A percentile compares a stretch with the other conserved stretches of the same genome.
These are phyloP conservation scores for Melanostoma mellinum DNA, from an alignment of 2,888 invertebrate genomes.

Conservation along the genomic window DNA sequence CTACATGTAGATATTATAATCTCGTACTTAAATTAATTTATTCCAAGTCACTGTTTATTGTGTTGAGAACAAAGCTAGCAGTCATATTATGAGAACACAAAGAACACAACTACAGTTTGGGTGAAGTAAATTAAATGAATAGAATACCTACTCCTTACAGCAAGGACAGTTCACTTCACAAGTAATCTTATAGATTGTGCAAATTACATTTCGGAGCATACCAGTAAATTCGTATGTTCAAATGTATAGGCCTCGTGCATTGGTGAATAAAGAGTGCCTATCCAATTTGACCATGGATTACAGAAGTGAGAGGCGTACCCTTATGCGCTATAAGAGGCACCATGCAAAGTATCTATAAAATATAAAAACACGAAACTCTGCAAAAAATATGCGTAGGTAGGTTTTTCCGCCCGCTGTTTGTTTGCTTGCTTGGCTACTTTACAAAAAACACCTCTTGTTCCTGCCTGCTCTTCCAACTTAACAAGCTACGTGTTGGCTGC, in stretches of 20 bases:
- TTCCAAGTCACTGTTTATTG: too few relatives aligned
- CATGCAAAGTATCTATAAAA: conserved; percentile 20
- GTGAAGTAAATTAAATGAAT: too few relatives aligned
- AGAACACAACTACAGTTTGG: too few relatives aligned
- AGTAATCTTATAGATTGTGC: too few relatives aligned
- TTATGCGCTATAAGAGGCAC: conserved; percentile 1
- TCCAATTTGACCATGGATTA: conserved; percentile 50
- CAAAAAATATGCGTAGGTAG: conserved; percentile 57
- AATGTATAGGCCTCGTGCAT: conserved; percentile 11
- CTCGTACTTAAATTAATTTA: too few relatives aligned
- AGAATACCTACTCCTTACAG: too few relatives aligned
- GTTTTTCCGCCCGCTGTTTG: conserved; percentile 59
- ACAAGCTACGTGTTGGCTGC: conserved; percentile 29
- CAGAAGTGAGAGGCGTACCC: conserved; percentile 38
- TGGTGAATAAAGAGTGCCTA: conserved; percentile 13
- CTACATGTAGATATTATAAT: too few relatives aligned
- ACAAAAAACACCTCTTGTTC: not conserved
- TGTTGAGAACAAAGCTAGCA: too few relatives aligned
- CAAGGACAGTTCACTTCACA: too few relatives aligned
- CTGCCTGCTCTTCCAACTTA: not conserved
- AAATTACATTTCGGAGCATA: too few relatives aligned
- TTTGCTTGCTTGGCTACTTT: conserved; percentile 16
- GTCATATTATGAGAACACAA: too few relatives aligned
- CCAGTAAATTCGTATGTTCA: conserved; percentile 38
- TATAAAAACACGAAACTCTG: conserved; percentile 18